Evolutionary conservation across 92 coral and sea anemone genomes (phyloP).

Genomic region (Desmophyllum pertusum): DNA sequence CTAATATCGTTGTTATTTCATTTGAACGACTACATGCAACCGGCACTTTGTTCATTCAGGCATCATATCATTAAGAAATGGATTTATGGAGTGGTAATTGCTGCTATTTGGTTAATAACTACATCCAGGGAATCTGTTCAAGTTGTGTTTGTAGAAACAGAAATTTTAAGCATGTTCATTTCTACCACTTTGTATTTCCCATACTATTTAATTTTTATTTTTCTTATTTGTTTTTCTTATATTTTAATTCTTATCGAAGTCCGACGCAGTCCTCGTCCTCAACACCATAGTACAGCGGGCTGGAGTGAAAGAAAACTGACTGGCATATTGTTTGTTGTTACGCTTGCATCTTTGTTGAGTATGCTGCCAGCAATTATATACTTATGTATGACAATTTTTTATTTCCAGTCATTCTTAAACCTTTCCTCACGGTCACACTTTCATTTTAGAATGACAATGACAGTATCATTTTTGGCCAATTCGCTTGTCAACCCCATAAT

Average conservation of each 20-base stretch:
- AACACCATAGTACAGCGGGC: neutral
- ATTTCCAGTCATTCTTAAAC: neutral
- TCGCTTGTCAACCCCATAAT: constrained; percentile 19
- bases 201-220: neutral
- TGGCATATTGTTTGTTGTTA: neutral
- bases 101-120: constrained; percentile 13
- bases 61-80: neutral
- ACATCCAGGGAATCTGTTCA: constrained; percentile 1
- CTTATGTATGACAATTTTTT: neutral
- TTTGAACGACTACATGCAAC: constrained; percentile 1
- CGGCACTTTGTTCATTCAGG: neutral
- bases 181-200: neutral
- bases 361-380: neutral
- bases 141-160: neutral
- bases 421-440: neutral
- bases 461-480: constrained; percentile 3
- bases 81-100: neutral
- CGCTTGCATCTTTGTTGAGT: neutral
- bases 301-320: constrained; percentile 13
- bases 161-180: too few species aligned
- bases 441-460: neutral
- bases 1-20: constrained; percentile 6
- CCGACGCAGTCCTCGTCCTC: neutral
- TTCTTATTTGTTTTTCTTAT: neutral
- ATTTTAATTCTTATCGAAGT: neutral